Conservation (phyloP, 1,140 invertebrate species). For the Contarinia nasturtii region DNA sequence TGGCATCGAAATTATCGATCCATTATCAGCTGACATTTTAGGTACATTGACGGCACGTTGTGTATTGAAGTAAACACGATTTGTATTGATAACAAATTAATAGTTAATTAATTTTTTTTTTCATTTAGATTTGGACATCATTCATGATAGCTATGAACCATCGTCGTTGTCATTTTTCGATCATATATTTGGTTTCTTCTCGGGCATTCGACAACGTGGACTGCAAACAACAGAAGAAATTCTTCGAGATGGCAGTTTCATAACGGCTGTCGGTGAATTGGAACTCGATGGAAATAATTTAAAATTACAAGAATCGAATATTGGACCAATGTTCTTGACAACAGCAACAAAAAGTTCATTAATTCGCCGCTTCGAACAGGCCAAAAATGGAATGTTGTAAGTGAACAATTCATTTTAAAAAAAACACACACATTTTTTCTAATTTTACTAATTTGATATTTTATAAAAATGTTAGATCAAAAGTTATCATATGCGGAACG, state of each 20-base stretch:
- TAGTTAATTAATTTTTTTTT: neutral
- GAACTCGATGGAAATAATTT: constrained; percentile 31
- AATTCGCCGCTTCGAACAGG: constrained; percentile 45
- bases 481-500: constrained; percentile 37
- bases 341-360: constrained; percentile 43
- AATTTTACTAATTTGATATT: neutral
- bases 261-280: constrained; percentile 58
- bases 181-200: constrained; percentile 62
- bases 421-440: too few relatives aligned
- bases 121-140: constrained; percentile 44
- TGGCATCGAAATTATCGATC: constrained; percentile 49
- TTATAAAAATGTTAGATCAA: constrained; percentile 8
- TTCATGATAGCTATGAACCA: constrained; percentile 56
- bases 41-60: constrained; percentile 16
- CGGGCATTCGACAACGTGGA: constrained; percentile 49
- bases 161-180: constrained; percentile 46
- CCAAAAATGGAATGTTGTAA: constrained; percentile 25
- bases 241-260: constrained; percentile 47
- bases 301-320: constrained; percentile 42
- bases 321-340: constrained; percentile 53
- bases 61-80: constrained; percentile 1
- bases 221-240: constrained; percentile 63
- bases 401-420: constrained; percentile 1
- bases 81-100: constrained; percentile 1
- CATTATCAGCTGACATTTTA: constrained; percentile 48